Conservation (phyloP, 2,888 invertebrate genomes). For the Zygaena filipendulae region DNA sequence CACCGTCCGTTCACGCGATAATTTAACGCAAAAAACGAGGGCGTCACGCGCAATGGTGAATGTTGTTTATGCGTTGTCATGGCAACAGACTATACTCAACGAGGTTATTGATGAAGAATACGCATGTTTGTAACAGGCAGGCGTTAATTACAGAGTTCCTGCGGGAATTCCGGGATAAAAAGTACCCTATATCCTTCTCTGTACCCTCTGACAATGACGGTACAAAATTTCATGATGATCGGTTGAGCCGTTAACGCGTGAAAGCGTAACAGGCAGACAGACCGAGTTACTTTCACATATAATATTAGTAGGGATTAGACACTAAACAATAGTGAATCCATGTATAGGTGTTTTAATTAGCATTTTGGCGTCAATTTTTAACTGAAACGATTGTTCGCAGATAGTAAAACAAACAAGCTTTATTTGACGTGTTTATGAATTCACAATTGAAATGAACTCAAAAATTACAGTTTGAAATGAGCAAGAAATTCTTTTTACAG, state of each 20-base stretch:
- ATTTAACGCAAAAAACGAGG: conserved; percentile 3
- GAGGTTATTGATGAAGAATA: background rate
- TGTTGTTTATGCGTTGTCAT: conserved; percentile 45
- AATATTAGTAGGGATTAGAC: background rate
- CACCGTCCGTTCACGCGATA: too few relatives aligned
- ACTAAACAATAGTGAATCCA: too few relatives aligned
- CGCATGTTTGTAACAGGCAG: background rate
- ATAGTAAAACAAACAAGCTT: too few relatives aligned
- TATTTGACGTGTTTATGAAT: too few relatives aligned
- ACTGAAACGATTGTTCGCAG: too few relatives aligned
- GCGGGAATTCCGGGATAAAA: background rate
- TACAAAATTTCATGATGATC: background rate
- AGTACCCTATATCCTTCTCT: background rate
- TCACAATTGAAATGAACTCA: too few relatives aligned
- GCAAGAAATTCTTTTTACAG: too few relatives aligned
- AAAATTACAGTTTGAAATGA: too few relatives aligned
- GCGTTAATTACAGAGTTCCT: background rate
- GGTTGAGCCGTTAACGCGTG: background rate
- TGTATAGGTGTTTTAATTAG: too few relatives aligned
- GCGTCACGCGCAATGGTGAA: conserved; percentile 39
- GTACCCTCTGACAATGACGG: background rate
- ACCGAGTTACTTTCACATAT: background rate
- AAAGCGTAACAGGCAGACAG: background rate
- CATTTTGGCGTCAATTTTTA: too few relatives aligned
- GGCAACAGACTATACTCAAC: too few relatives aligned